Conservation (phyloP, 2,888 invertebrate genomes). For the Aproaerema taeniolella region DNA sequence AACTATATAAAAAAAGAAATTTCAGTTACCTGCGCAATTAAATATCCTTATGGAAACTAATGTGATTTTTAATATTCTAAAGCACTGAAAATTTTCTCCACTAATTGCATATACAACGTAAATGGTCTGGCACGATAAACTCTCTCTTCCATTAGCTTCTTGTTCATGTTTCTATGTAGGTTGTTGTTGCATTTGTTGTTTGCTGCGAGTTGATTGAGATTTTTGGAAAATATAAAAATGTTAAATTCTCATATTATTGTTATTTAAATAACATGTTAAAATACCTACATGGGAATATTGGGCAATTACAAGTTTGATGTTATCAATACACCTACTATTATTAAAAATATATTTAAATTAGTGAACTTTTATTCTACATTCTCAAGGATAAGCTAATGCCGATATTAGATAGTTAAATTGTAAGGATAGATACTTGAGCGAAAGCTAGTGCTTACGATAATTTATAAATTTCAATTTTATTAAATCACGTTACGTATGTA, state of each 20-base stretch:
- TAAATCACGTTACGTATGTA: constrained; percentile 24
- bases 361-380: constrained; percentile 1
- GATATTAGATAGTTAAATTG: constrained; percentile 32
- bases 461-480: constrained; percentile 32
- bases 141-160: constrained; percentile 13
- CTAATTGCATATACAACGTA: constrained; percentile 6
- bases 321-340: constrained; percentile 5
- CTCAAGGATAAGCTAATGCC: constrained; percentile 12
- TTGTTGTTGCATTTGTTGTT: constrained; percentile 7
- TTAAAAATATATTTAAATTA: constrained; percentile 4
- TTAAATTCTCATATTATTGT: neutral
- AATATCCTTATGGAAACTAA: too few relatives aligned
- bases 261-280: neutral
- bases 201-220: neutral
- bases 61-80: neutral
- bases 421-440: constrained; percentile 28
- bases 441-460: constrained; percentile 38
- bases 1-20: too few relatives aligned
- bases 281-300: constrained; percentile 23
- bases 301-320: constrained; percentile 18
- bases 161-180: constrained; percentile 9
- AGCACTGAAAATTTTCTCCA: constrained; percentile 3
- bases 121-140: constrained; percentile 7
- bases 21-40: too few relatives aligned
- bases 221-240: neutral